A percentile compares a stretch with the other conserved stretches of the same genome.
phyloP scores from a whole-genome alignment of 2,888 invertebrate species.

The Ellobium chinense region DNA sequence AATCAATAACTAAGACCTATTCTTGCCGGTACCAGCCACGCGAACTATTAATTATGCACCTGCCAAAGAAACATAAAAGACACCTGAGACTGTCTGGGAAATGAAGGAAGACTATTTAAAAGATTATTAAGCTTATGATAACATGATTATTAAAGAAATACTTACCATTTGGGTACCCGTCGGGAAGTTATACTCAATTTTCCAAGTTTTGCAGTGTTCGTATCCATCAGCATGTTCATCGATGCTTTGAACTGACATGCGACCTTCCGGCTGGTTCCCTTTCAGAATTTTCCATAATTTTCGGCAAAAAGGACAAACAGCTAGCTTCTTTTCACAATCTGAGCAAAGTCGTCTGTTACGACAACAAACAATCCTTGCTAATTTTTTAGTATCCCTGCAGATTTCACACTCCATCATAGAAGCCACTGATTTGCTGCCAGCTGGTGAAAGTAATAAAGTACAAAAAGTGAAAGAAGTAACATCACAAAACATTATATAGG shows the following conservation, averaged over 20 bases:
- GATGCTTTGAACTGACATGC: background rate
- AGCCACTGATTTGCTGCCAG: no score
- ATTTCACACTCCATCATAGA: background rate
- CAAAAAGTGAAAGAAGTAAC: no score
- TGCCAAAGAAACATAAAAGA: no score
- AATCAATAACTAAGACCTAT: no score
- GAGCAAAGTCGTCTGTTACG: background rate
- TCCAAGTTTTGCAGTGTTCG: background rate
- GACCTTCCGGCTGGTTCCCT: conserved; percentile 29
- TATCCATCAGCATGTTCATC: conserved; percentile 5
- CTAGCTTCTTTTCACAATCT: background rate
- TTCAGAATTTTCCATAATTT: no score
- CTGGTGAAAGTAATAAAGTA: no score
- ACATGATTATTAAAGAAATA: background rate
- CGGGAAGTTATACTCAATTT: conserved; percentile 24
- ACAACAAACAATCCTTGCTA: background rate
- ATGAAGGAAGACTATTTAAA: no score
- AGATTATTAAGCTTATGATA: no score
- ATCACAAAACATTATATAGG: no score
- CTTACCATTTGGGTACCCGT: conserved; percentile 16
- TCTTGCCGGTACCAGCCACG: no score
- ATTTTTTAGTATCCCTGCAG: background rate
- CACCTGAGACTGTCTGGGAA: no score
- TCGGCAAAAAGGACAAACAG: background rate
- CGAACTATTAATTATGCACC: no score